Evolutionary conservation across 1,140 invertebrate species (phyloP), one percentile per base, ranked within the genome.

Genomic region (Ruditapes philippinarum): DNA sequence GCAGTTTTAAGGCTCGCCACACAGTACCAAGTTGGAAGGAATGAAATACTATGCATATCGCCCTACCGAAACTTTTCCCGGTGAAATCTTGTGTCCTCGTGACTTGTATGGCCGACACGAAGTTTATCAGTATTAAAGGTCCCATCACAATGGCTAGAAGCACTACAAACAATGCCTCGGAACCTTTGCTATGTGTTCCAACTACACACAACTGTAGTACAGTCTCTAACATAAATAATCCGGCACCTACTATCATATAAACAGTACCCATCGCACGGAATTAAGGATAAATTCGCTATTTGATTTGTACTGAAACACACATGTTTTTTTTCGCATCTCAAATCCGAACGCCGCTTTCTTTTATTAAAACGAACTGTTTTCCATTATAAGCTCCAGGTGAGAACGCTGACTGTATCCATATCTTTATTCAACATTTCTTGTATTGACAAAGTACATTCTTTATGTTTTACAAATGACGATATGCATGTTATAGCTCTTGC

Each of bases 21-120:
- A 88, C 38, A 36, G 81, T 51, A 33, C 86, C 86, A 36, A 88
- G 38, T 38, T 88, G 86, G n/a, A 88, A 45, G 4, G 86, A 88
- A 80, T 88, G 86, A 36, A 88, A 81, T 33, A 19, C 86, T 33
- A 88, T 88, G 51, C 86, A 88, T 2, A 88, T 12, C 0, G 40
- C 19, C n/a, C 65, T 65, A 7, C 86, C 86, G 38, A 78, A 70
- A 17, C 19, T 36, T 81, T 88, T 88, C 17, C 78, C 86, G 1
- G 60, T 81, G 42, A 88, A 88, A 73, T 88, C 86, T 49, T 88
- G 74, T 0, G 86, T 88, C 14, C 76, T 42, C 9, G 78, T 88
- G 12, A 88, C 86, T 33, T 80, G 76, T 19, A 81, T 88, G 33
- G 86, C 86, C 22, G 86, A 88, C 0, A 81, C 78, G 38, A 88